A percentile compares a stretch with the other conserved stretches of the same genome.
Conservation (phyloP, 1,140 invertebrate genomes). For the Trypoxylus dichotomus region DNA sequence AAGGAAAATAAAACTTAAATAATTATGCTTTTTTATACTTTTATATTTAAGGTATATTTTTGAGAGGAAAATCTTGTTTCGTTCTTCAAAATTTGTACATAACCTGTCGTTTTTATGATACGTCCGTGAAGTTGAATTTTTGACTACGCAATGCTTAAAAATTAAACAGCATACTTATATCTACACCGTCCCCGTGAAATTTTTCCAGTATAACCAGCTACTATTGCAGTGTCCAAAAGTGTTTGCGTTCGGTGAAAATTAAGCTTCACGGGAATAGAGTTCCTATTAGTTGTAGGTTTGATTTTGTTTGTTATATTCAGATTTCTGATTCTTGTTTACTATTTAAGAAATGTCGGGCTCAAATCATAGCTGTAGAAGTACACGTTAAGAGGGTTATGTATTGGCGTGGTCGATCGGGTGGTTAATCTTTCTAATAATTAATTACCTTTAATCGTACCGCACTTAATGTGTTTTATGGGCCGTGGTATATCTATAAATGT, state of each 20-base stretch:
- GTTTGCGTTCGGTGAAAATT: neutral
- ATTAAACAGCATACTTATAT: too few relatives aligned
- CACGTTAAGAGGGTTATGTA: neutral
- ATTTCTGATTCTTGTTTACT: conserved; percentile 5
- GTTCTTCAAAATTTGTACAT: conserved; percentile 12
- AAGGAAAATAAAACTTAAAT: conserved; percentile 12
- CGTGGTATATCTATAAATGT: neutral
- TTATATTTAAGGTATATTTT: conserved; percentile 21
- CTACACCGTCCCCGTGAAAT: too few relatives aligned
- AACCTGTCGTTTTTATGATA: neutral
- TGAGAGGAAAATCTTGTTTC: neutral
- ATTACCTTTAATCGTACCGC: neutral
- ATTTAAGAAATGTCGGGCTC: neutral
- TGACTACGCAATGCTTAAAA: neutral
- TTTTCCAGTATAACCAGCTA: too few relatives aligned
- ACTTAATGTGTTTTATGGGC: neutral
- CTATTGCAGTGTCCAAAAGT: too few relatives aligned
- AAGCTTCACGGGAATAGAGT: conserved; percentile 3
- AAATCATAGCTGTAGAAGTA: neutral
- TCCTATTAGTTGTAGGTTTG: conserved; percentile 13
- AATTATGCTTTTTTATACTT: conserved; percentile 23
- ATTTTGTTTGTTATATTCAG: neutral
- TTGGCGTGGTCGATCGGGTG: neutral
- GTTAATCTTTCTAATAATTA: neutral
- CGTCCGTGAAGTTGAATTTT: neutral